phyloP scores from a whole-genome alignment of 2,113 vertebrate species.

The Xyrauchen texanus region DNA sequence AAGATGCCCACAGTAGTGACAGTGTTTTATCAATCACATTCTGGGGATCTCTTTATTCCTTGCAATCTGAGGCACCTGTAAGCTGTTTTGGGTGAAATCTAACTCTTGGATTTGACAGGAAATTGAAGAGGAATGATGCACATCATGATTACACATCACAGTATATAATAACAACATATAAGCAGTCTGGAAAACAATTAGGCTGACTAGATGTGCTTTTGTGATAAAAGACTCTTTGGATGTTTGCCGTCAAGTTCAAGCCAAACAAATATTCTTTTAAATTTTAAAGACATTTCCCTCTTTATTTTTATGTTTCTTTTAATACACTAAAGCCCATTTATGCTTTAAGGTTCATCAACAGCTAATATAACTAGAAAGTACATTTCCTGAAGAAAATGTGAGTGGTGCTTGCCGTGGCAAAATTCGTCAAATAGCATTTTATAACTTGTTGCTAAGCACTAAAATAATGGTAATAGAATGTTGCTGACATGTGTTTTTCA shows the following conservation, averaged over 20 bases:
- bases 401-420: no score
- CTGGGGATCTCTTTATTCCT: not conserved
- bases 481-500: no score
- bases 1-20: not conserved
- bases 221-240: not conserved
- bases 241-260: not conserved
- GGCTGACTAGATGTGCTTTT: not conserved
- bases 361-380: no score
- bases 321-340: no score
- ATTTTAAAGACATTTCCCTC: not conserved
- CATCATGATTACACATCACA: not conserved
- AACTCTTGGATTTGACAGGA: not conserved
- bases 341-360: no score
- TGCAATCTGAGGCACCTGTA: not conserved
- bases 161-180: not conserved
- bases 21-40: conserved; percentile 27
- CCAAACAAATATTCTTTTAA: not conserved
- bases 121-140: conserved; percentile 2
- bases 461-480: no score
- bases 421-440: no score
- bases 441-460: no score
- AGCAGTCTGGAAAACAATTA: conserved; percentile 8
- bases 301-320: not conserved
- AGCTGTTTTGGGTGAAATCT: not conserved
- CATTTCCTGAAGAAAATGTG: no score